A percentile compares a stretch with the other conserved stretches of the same genome.
phyloP scores from a whole-genome alignment of 2,888 invertebrate species.

The Perdita meconis region DNA sequence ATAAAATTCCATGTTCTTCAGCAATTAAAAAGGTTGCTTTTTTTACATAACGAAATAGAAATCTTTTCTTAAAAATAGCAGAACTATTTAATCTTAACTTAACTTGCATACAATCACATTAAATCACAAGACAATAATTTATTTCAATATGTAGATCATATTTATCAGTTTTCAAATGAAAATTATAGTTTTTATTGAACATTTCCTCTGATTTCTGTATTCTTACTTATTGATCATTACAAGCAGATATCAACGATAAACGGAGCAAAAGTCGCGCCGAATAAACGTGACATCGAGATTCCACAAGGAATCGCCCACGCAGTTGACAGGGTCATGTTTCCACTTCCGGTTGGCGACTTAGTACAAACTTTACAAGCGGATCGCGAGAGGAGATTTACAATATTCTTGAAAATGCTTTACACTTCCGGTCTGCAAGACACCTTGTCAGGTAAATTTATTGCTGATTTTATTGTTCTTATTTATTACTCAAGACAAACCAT shows the following conservation, averaged over 20 bases:
- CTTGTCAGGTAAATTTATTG: constrained; percentile 89
- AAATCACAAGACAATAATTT: no score
- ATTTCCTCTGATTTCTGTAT: no score
- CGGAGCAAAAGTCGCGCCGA: constrained; percentile 92
- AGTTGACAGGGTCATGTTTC: constrained; percentile 95
- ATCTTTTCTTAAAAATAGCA: no score
- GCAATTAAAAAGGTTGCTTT: not conserved
- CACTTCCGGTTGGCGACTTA: constrained; percentile 93
- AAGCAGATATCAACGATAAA: constrained; percentile 92
- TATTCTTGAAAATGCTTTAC: constrained; percentile 91
- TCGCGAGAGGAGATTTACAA: constrained; percentile 91
- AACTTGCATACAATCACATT: no score
- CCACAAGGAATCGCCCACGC: constrained; percentile 95
- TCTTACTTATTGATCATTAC: not conserved
- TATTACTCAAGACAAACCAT: no score
- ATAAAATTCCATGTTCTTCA: not conserved
- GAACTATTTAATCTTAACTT: no score
- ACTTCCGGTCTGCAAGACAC: constrained; percentile 92
- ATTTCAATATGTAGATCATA: no score
- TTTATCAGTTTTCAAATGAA: no score
- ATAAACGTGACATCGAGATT: constrained; percentile 92
- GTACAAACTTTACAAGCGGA: constrained; percentile 94
- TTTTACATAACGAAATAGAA: not conserved
- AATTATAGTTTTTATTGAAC: no score
- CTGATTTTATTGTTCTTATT: no score